Conservation (phyloP, 2,797 vertebrate species). For the Falco berigora region DNA sequence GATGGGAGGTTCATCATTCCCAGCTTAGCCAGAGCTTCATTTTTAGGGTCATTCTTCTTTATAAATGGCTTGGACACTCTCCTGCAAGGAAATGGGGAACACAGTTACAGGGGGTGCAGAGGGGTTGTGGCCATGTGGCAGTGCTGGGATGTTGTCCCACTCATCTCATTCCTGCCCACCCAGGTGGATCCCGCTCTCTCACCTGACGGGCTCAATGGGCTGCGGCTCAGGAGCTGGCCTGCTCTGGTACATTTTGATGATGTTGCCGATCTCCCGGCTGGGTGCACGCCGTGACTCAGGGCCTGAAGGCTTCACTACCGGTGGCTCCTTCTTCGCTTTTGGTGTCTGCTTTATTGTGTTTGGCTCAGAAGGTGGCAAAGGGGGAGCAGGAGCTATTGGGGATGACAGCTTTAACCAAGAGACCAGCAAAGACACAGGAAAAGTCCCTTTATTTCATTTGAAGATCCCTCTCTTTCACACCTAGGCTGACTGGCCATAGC, state of each 20-base stretch:
- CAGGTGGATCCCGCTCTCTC: neutral
- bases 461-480: neutral
- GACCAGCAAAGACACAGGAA: neutral
- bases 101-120: neutral
- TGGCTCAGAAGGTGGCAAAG: neutral
- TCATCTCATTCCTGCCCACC: neutral
- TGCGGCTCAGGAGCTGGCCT: slow-evolving; percentile 74
- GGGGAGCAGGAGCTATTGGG: neutral
- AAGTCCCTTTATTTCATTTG: neutral
- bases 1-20: slow-evolving; percentile 37
- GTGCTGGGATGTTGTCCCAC: neutral
- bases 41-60: slow-evolving; percentile 86
- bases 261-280: slow-evolving; percentile 84
- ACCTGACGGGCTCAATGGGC: slow-evolving; percentile 80
- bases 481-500: neutral
- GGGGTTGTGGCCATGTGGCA: neutral
- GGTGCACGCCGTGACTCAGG: slow-evolving; percentile 59
- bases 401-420: neutral
- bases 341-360: neutral
- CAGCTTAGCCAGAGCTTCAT: slow-evolving; percentile 87
- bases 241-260: slow-evolving; percentile 88
- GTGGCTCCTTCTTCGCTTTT: neutral
- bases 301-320: neutral
- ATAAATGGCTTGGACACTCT: slow-evolving; percentile 68
- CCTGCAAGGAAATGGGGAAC: slow-evolving; percentile 50